Conservation (phyloP, 2,113 vertebrate species). For the Fregetta grallaria region DNA sequence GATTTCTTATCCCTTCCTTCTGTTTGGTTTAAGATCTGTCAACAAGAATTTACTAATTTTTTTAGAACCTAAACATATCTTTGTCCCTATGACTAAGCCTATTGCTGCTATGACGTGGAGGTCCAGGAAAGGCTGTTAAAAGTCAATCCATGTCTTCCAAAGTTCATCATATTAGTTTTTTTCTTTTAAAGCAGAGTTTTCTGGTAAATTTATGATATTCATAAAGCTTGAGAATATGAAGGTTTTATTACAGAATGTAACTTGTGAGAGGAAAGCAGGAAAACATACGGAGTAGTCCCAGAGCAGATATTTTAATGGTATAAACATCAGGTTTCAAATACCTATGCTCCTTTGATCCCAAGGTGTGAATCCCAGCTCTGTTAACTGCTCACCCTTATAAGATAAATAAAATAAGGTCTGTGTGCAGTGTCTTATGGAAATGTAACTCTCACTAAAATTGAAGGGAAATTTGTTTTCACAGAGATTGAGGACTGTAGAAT, state of each 20-base stretch:
- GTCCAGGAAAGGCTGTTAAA: background rate
- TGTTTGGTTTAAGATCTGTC: background rate
- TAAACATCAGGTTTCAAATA: constrained; percentile 29
- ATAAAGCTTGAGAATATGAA: background rate
- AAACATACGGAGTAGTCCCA: constrained; percentile 2
- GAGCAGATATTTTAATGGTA: background rate
- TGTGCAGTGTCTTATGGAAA: background rate
- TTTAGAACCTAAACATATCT: background rate
- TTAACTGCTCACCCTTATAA: background rate
- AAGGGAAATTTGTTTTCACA: background rate
- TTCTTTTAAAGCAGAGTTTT: background rate
- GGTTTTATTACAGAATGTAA: background rate
- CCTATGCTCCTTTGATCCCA: constrained; percentile 21
- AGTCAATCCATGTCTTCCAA: background rate
- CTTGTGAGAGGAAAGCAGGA: background rate
- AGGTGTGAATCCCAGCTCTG: constrained; percentile 20
- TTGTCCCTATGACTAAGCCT: background rate
- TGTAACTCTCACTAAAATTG: background rate
- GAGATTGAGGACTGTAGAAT: background rate
- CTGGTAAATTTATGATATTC: background rate
- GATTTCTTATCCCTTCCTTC: background rate
- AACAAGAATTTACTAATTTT: background rate
- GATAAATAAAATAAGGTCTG: background rate
- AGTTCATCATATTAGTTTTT: background rate
- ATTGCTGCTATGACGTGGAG: background rate